Evolutionary conservation across 2,888 invertebrate genomes (phyloP), one percentile per base, ranked within the genome.

Genomic region (Hipparchia semele): DNA sequence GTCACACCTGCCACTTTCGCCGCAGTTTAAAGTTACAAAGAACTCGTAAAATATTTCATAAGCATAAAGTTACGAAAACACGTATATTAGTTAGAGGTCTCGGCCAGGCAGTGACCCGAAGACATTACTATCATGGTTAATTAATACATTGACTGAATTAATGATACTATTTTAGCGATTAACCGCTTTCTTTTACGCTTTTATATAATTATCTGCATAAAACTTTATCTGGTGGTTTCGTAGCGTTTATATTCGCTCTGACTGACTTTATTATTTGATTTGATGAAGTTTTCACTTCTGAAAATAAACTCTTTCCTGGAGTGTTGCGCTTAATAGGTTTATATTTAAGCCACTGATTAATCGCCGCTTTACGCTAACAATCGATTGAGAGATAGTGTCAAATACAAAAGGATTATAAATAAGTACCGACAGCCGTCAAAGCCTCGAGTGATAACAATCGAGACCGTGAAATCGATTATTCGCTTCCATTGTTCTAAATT

Each of bases 1-100:
- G 84, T 78, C 73, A 81, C 89, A 89, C 85, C 86, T 88, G 87
- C 82, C 80, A 84, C 89, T 90, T 90, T 91, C 90, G 85, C 88
- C 49, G 59, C 80, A 76, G 67, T 79, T 81, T 80, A 82, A 82
- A 78, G 73, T 79, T 45, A 71, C 56, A 61, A 66, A 75, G 62
- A 75, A 67, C 58, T 70, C 69, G 70, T 72, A 70, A 74, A 66
- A 64, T 51, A n/a, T n/a, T 12, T 61, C 61, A n/a, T 60, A 68
- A 60, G 8, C 61, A n/a, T 60, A 68, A 60, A 8, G 59, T 90
- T 89, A 86, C 83, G 49, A 49, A 49, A 6, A 49, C 49, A 49
- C 39, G 39, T 39, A 81, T 87, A 81, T 87, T 91, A 91, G 79
- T 75, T 80, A 79, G 79, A 87, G 91, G 90, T 90, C 91, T 91